Evolutionary conservation across 2,888 invertebrate genomes (phyloP).

Genomic region (Himalopsyche japonica): DNA sequence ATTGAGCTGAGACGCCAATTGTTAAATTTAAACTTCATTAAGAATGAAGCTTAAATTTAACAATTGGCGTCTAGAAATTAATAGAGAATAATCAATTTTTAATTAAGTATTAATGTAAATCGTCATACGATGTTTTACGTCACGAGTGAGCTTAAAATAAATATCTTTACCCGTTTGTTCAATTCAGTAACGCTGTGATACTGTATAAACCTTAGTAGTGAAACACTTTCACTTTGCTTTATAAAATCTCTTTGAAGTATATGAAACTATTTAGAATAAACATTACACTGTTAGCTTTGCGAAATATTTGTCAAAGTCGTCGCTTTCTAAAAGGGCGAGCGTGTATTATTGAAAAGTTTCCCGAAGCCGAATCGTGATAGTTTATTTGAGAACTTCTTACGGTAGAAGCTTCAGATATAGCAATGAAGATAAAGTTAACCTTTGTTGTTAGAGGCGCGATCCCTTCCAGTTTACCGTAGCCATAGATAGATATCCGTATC

Average conservation of each 20-base stretch:
- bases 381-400: not conserved
- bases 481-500: constrained; percentile 10
- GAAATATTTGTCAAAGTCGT: not conserved
- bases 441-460: not conserved
- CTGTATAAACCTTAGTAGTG: no score
- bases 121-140: no score
- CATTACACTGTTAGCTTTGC: not conserved
- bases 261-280: not conserved
- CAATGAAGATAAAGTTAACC: constrained; percentile 1
- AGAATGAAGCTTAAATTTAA: no score
- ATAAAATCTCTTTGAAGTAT: not conserved
- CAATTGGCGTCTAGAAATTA: no score
- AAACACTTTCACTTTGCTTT: no score
- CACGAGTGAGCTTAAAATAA: no score
- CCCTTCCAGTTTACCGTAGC: not conserved
- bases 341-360: not conserved
- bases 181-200: no score
- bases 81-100: no score
- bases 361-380: not conserved
- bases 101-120: no score
- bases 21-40: no score
- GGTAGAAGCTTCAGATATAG: not conserved
- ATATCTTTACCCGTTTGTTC: no score
- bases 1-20: no score
- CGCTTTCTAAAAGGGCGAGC: not conserved